Base-by-base conservation (phyloP, 23 tunicate genomes). In the Botrylloides violaceus region DNA sequence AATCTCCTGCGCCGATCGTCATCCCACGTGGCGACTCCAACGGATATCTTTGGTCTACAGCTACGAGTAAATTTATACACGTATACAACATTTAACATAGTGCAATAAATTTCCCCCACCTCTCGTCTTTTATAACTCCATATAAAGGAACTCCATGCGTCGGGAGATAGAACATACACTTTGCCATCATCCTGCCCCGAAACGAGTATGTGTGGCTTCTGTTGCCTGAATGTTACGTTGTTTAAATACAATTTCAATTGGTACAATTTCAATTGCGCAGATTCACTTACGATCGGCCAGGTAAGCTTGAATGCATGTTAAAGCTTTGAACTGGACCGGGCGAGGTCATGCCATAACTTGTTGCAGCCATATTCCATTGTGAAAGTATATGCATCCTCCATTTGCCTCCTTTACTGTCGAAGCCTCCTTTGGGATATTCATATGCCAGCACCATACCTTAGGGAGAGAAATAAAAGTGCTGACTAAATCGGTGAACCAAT, bases 161-260 rank as follows among this genome's bases (percentile, higher is more conserved):
- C 72, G 1, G 96, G 88, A 24, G 77, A 71, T 37, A 89, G 30
- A 47, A 83, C 59, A 38, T 89, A 89, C 7, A 78, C 89, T 37
- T 78, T 83, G 3, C 96, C 96, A 49, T 83, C 81, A 39, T 77
- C 83, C 58, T 77, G 83, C 2, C 96, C 96, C 3, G 96, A 89
- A 23, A 89, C 88, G 20, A 89, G 66, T 38, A 89, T 82, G 37
- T 82, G 87, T 35, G 96, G 96, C 29, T 89, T 89, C 49, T 73
- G 39, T 4, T 31, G 32, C 25, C 65, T 53, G 64, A 22, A n/a
- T n/a, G n/a, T n/a, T n/a, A 18, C 55, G 55, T 18, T 47, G 55
- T 18, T 18, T 47, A 47, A 47, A 47, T 47, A 47, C 12, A 47
- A 47, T 18, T 47, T 59, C 65, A 59, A 23, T 23, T 20, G 18